Evolutionary conservation across 1,140 invertebrate genomes (phyloP), one percentile per base, ranked within the genome.

Genomic region (Listronotus bonariensis): DNA sequence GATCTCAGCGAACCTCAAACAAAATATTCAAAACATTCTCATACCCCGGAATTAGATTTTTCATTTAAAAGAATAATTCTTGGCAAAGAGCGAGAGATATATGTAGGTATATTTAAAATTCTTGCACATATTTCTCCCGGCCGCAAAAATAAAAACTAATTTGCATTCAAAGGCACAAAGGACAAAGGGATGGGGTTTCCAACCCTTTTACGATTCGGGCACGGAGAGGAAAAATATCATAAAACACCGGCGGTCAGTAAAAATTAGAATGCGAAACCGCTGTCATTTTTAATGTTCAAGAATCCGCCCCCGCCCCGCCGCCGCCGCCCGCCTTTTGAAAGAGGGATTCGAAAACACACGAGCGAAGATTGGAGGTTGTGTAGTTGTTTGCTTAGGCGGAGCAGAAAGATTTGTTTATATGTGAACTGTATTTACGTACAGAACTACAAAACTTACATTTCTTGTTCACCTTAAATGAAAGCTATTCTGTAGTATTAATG

Each of bases 141-240:
- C 59, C 59, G 46, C 59, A 62, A 62, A 62, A 62, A 62, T 62
- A 62, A 62, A 62, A 62, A 62, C 59, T 48, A 62, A 62, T 62
- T 62, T 62, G 59, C 59, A 62, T 62, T 62, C 59, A 62, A 62
- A 62, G 59, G 59, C 59, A 62, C 59, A 62, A 49, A 62, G 59
- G 51, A 62, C 59, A 62, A 62, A 54, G 51, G 51, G 59, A 62
- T 52, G 59, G 59, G 59, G 59, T 62, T 62, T 53, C 51, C 49
- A 53, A 61, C 59, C 59, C 59, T 51, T 60, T 52, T 52, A 60
- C 58, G 58, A 52, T 51, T 51, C 46, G 46, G 20, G 56, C 57
- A 49, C 45, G 36, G 14, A 12, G 46, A 60, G 48, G 58, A 60
- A 60, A 60, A 60, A 60, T 60, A 60, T 60, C 58, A 60, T 60